Evolutionary conservation across 2,888 invertebrate species (phyloP).

Genomic region (Chouioia cunea): DNA sequence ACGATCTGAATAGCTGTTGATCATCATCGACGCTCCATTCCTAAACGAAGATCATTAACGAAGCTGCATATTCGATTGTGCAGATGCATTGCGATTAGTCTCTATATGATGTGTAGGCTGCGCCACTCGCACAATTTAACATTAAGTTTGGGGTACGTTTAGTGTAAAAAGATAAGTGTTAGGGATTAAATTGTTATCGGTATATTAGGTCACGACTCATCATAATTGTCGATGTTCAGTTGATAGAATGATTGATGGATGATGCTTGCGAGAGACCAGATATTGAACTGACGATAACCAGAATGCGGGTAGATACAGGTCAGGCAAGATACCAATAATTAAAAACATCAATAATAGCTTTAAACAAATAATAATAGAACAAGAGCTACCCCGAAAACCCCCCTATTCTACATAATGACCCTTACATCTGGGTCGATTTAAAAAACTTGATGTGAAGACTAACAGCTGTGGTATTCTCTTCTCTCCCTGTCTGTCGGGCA

Average conservation of each 20-base stretch:
- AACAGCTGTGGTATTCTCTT: constrained; percentile 70
- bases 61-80: background rate
- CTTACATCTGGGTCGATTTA: constrained; percentile 59
- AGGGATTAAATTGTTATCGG: too few species aligned
- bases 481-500: constrained; percentile 72
- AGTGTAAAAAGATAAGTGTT: too few species aligned
- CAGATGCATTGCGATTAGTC: too few species aligned
- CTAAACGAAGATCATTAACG: background rate
- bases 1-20: constrained; percentile 12
- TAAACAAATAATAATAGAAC: background rate
- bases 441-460: constrained; percentile 65
- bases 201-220: too few species aligned
- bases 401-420: constrained; percentile 47
- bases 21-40: constrained; percentile 21
- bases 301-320: constrained; percentile 45
- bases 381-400: constrained; percentile 13
- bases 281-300: too few species aligned
- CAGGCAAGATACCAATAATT: constrained; percentile 27
- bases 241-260: too few species aligned
- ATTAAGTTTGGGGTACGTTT: too few species aligned
- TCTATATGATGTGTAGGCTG: too few species aligned
- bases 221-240: too few species aligned
- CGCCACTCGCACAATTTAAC: too few species aligned
- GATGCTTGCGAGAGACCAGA: too few species aligned
- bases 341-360: constrained; percentile 23